Evolutionary conservation across 2,113 vertebrate genomes (phyloP), one percentile per base, ranked within the genome.

Genomic region (Patagioenas fasciata): DNA sequence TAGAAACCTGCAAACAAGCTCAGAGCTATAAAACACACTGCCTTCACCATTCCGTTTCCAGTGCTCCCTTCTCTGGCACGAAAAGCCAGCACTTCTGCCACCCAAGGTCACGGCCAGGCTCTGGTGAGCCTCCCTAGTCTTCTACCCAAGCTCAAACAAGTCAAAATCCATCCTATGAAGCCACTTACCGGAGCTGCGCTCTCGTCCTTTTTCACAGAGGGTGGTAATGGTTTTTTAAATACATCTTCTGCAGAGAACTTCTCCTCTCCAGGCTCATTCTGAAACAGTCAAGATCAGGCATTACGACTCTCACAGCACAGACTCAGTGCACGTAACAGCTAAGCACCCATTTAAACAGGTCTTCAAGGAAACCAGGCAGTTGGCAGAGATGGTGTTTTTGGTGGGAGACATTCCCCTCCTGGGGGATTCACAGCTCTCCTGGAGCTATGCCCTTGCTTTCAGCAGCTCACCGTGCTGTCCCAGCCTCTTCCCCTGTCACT

Each of bases 181-280:
- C 20, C 75, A 42, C 97, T 98, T 97, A 98, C 98, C 1, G 97
- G 97, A n/a, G 98, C 97, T 31, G 97, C 57, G 29, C 96, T 97
- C 89, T 98, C 98, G 10, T 99, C 99, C 75, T 99, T 99, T 44
- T 99, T 99, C 96, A 98, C 98, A 20, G 97, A 95, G 56, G 99
- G 99, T 89, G 99, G 98, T 48, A 99, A 96, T 28, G 99, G 99
- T 88, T 99, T 99, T 98, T 99, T 99, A 96, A 99, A 99, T 61
- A 99, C 98, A 20, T 99, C 99, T 78, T 99, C 99, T 71, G 95
- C 95, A 65, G 97, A 80, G 14, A 92, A 69, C 50, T 97, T 97
- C 86, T 95, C 98, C 62, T 98, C 97, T 91, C 66, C 95, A 70
- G 93, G 20, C 56, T 97, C 97, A 85, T 97, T 96, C 97, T 98